Percentiles rank a stretch among this genome's conserved stretches.
Conservation (phyloP, 2,797 vertebrate species). For the Periparus ater region DNA sequence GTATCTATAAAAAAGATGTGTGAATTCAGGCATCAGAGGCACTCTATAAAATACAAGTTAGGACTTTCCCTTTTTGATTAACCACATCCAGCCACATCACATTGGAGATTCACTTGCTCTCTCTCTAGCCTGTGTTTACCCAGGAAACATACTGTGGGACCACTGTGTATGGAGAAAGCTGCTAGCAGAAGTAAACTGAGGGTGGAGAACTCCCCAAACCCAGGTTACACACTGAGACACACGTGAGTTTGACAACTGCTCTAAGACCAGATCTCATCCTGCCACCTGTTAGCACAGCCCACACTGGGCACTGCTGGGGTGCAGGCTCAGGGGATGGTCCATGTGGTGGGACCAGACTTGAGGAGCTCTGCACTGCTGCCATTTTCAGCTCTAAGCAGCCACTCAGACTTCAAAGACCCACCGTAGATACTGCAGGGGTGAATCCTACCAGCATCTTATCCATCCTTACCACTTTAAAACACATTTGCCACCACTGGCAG, state of each 20-base stretch:
- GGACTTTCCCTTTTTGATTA: neutral
- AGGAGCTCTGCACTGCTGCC: neutral
- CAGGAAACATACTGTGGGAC: neutral
- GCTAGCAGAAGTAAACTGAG: neutral
- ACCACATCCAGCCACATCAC: accelerated
- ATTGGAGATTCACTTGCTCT: neutral
- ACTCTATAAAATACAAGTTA: neutral
- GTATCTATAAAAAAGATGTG: neutral
- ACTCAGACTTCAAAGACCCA: neutral
- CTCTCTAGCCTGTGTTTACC: neutral
- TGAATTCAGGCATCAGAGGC: neutral
- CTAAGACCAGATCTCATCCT: neutral
- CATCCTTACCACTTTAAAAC: neutral
- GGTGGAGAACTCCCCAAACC: neutral
- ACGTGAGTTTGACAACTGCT: neutral
- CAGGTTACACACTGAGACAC: neutral
- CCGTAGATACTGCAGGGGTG: accelerated
- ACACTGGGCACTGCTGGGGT: accelerated
- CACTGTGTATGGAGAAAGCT: accelerated
- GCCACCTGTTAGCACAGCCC: neutral
- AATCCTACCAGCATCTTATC: neutral
- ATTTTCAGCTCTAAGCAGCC: neutral
- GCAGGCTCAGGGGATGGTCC: neutral
- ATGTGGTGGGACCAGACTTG: accelerated
- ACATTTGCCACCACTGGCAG: accelerated